phyloP scores from a whole-genome alignment of 2,888 invertebrate genomes.

The Drosophila conformis region DNA sequence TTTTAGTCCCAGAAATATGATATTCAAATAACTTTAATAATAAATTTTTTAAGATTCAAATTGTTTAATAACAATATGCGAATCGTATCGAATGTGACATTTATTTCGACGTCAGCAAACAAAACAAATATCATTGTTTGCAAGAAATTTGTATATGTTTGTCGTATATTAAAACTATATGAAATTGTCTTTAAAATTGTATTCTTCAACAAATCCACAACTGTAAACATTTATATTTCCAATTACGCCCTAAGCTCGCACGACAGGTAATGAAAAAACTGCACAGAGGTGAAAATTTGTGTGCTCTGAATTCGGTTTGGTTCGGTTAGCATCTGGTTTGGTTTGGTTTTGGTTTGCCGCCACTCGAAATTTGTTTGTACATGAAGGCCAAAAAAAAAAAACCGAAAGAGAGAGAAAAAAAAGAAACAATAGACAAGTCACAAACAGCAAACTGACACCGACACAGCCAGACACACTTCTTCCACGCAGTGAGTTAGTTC shows the following conservation, averaged over 20 bases:
- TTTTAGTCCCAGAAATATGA: neutral
- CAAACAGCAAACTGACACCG: slow-evolving; percentile 1
- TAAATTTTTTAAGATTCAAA: neutral
- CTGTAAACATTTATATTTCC: neutral
- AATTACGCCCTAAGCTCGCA: neutral
- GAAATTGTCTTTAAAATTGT: neutral
- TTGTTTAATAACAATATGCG: neutral
- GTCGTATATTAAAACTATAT: neutral
- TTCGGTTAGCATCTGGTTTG: slow-evolving; percentile 26
- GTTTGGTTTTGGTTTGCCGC: slow-evolving; percentile 7
- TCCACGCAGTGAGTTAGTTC: slow-evolving; percentile 1
- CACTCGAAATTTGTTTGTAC: slow-evolving; percentile 21
- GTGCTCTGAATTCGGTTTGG: neutral
- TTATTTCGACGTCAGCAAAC: neutral
- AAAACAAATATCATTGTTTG: neutral
- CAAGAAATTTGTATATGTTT: neutral
- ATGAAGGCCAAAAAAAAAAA: slow-evolving; percentile 15
- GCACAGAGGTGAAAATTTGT: slow-evolving; percentile 6
- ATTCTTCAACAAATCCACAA: neutral
- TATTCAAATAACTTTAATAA: neutral
- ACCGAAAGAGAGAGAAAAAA: neutral
- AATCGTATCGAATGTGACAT: neutral
- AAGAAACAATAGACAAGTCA: neutral
- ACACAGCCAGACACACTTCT: slow-evolving; percentile 1
- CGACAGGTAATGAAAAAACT: neutral